Base-by-base conservation (phyloP, 1,140 invertebrate genomes). In the Doryteuthis pealeii region DNA sequence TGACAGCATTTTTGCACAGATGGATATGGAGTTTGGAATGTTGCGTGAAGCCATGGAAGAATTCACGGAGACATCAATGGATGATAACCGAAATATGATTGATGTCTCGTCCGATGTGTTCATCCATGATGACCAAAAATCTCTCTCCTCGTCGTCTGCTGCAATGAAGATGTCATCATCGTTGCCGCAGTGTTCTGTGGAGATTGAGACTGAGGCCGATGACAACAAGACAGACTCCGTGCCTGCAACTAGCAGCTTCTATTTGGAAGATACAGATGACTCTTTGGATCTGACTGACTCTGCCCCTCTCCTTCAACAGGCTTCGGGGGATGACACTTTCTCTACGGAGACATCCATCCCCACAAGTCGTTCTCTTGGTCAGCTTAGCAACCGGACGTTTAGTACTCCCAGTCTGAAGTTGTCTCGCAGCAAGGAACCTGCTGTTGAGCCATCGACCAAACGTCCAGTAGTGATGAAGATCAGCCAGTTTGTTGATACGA, bases 1-100 rank as follows among this genome's bases (percentile, higher is more conserved):
- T 28, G 81, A 86, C 74, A 86, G 83, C 74, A 79, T 84, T 43
- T 77, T 82, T 4, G 74, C 79, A 54, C 82, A 86, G 74, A 73
- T 84, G 68, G 76, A 78, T 32, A 83, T 79, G 49, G 85, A 86
- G 69, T 77, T 78, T 26, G 79, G 77, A n/a, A 77, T 86, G n/a
- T 67, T 86, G n/a, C 74, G 80, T 26, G 81, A 83, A 62, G 84
- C 80, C 12, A 76, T 85, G 58, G 78, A 79, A n/a, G 82, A 80
- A 31, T 85, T 84, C 72, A 79, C 78, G 18, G 82, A 84, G 58
- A 79, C 81, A 40, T 72, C 76, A 26, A 69, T 58, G 26, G 77
- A 76, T 18, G 80, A 81, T 22, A 62, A 28, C 5, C 18, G 26
- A 62, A 62, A 62, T 22, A 28, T n/a, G 26, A 62, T 62, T 22